phyloP scores from a whole-genome alignment of 2,888 invertebrate species.

The Zaprionus obscuricornis region DNA sequence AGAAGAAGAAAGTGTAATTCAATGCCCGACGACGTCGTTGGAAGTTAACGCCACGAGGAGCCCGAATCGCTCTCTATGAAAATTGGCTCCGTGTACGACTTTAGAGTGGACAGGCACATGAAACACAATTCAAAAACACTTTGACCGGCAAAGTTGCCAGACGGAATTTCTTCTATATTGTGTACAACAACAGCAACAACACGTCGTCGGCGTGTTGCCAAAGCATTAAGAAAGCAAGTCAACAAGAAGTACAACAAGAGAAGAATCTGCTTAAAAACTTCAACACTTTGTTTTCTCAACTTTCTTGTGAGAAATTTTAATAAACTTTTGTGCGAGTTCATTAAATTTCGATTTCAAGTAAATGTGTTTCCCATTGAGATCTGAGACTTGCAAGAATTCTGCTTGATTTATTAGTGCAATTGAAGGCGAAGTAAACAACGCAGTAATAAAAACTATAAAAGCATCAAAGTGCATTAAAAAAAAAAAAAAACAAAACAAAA shows the following conservation, averaged over 20 bases:
- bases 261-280: conserved; percentile 22
- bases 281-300: conserved; percentile 58
- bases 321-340: conserved; percentile 71
- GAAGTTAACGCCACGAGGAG: conserved; percentile 42
- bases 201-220: conserved; percentile 17
- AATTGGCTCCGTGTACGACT: conserved; percentile 69
- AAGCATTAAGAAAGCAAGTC: conserved; percentile 47
- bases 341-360: conserved; percentile 71
- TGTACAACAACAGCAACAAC: conserved; percentile 52
- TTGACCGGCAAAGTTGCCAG: conserved; percentile 82
- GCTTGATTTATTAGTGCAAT: conserved; percentile 73
- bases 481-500: no score
- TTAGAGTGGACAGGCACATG: conserved; percentile 78
- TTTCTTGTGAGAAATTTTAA: conserved; percentile 68
- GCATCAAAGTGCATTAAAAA: no score
- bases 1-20: conserved; percentile 61
- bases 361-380: conserved; percentile 40
- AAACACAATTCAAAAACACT: conserved; percentile 81
- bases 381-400: conserved; percentile 50
- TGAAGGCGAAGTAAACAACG: no score
- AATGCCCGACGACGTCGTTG: conserved; percentile 53
- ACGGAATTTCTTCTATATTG: conserved; percentile 75
- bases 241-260: conserved; percentile 22
- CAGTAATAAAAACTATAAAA: no score
- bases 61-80: conserved; percentile 60